phyloP scores from a whole-genome alignment of 2,888 invertebrate genomes.

The Liopterus haemorrhoidalis region DNA sequence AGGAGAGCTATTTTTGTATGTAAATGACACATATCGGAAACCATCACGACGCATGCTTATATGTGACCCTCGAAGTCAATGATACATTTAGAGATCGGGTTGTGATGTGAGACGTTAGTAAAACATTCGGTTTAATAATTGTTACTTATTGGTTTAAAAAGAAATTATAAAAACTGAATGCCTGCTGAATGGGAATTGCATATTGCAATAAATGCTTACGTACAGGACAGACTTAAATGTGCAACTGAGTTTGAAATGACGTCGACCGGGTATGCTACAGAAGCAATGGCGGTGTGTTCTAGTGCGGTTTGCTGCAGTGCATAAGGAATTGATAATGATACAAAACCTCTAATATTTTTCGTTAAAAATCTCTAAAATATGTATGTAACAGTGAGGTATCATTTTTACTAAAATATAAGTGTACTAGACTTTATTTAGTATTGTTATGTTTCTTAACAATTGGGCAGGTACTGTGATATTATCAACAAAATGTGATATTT shows the following conservation, averaged over 20 bases:
- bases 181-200: no score
- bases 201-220: no score
- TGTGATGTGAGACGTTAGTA: slow-evolving; percentile 22
- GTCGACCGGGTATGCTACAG: slow-evolving; percentile 36
- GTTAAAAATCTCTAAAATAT: no score
- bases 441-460: slow-evolving; percentile 18
- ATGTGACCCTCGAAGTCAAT: slow-evolving; percentile 30
- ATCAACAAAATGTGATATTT: slow-evolving; percentile 40
- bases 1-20: slow-evolving; percentile 28
- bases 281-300: slow-evolving; percentile 37
- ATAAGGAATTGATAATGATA: slow-evolving; percentile 28
- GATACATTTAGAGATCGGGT: slow-evolving; percentile 24
- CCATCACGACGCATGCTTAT: slow-evolving; percentile 30
- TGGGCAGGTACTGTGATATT: slow-evolving; percentile 38
- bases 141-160: no score
- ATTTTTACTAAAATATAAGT: no score
- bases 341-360: no score
- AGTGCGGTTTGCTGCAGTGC: slow-evolving; percentile 26
- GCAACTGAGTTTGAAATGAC: slow-evolving; percentile 36
- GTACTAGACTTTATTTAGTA: no score
- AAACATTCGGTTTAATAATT: slow-evolving; percentile 21
- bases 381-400: slow-evolving; percentile 16
- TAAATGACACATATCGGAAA: slow-evolving; percentile 34
- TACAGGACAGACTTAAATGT: no score
- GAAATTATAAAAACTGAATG: no score